These are phyloP conservation scores for Parnassius apollo DNA, from an alignment of 2,888 invertebrate genomes.

Conservation along the genomic window DNA sequence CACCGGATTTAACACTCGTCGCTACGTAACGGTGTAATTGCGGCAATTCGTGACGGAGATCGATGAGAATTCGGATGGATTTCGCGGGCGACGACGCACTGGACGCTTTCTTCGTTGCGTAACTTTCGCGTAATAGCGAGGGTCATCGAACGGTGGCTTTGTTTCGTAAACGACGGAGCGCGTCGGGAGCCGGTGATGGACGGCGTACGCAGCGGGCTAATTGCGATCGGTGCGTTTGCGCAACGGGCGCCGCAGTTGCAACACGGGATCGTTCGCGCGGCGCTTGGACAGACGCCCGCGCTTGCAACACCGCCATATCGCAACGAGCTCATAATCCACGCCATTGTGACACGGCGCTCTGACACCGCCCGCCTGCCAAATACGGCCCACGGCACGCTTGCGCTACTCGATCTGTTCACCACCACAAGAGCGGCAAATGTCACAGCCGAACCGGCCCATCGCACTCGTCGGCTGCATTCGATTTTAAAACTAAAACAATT, in stretches of 20 bases:
- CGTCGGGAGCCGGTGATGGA: conserved; percentile 37
- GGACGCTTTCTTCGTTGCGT: conserved; percentile 79
- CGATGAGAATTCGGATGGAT: conserved; percentile 68
- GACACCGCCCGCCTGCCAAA: conserved; percentile 66
- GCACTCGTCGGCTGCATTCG: conserved; percentile 50
- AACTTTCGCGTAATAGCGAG: conserved; percentile 68
- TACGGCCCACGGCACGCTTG: conserved; percentile 58
- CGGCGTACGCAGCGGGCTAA: conserved; percentile 18
- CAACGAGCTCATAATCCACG: conserved; percentile 76
- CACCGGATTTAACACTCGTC: conserved; percentile 75
- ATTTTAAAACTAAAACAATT: conserved; percentile 79
- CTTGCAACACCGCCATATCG: conserved; percentile 80
- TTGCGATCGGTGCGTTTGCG: conserved; percentile 64
- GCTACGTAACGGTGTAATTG: conserved; percentile 77
- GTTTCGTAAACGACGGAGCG: conserved; percentile 51
- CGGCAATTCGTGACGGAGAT: conserved; percentile 72
- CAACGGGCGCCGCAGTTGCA: conserved; percentile 73
- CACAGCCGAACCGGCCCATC: conserved; percentile 35
- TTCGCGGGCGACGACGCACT: conserved; percentile 71
- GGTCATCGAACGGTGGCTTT: conserved; percentile 69
- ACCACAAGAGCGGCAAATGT: conserved; percentile 38
- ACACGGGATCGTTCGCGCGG: conserved; percentile 66
- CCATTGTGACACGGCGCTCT: conserved; percentile 69
- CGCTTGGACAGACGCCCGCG: conserved; percentile 77
- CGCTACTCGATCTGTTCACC: conserved; percentile 67